Evolutionary conservation across 2,797 vertebrate genomes (phyloP), one percentile per base, ranked within the genome.

Genomic region (Epinephelus awoara): DNA sequence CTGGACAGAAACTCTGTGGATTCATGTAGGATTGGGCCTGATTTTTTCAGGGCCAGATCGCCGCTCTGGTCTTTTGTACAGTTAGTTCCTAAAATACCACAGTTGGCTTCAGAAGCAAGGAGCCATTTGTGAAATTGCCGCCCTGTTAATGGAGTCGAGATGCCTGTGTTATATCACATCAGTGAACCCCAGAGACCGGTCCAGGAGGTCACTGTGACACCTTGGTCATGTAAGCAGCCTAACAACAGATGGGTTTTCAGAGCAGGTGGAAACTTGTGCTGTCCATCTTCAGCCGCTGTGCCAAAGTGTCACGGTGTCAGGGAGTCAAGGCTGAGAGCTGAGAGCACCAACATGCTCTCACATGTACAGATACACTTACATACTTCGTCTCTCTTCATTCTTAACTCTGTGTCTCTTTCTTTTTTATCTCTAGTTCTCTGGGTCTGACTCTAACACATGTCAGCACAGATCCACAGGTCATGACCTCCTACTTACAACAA

Each of bases 251-350:
- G 67, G 63, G 23, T 76, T 80, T 79, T 55, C 72, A 72, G 58
- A 67, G 77, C 68, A 75, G 70, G 56, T 84, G 85, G 89, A 91
- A 86, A 87, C 73, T 80, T 84, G 57, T 47, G 17, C 75, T 23
- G 61, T 58, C 42, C n/a, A n/a, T 56, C 40, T 59, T 57, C 46
- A 25, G 52, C 34, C 7, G 7, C 34, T 34, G 34, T 34, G 34
- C 18, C 29, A 55, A 62, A 49, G 72, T 75, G 74, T 84, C 49
- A 65, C 17, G 14, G 65, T 75, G 72, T 82, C 51, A 69, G 13
- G 17, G 29, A 72, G 51, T 49, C 44, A 1, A 25, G n/a, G 25
- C 52, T 19, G 10, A 52, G 11, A 21, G 51, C 29, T 34, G 29
- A 34, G 34, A 34, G 2, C 73, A 19, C 59, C 49, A 29, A 50